phyloP scores from a whole-genome alignment of 2,797 vertebrate genomes.

The Tragelaphus oryx region DNA sequence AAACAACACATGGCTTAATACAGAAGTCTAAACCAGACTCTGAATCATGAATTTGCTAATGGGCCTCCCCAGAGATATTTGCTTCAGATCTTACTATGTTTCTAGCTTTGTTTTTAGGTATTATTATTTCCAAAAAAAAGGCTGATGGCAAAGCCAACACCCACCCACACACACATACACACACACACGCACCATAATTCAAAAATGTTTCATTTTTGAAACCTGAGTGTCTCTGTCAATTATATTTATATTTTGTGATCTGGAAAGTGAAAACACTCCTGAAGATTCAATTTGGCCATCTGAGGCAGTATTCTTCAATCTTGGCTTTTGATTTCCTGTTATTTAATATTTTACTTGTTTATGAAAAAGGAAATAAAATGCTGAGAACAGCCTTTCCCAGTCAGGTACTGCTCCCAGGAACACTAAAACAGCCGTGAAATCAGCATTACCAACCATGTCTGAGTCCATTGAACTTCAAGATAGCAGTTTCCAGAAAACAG shows the following conservation, averaged over 20 bases:
- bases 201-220: neutral
- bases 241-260: neutral
- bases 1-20: constrained; percentile 29
- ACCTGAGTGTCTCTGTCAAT: neutral
- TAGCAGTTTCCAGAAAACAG: neutral
- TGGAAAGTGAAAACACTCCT: neutral
- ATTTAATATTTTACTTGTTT: constrained; percentile 1
- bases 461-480: neutral
- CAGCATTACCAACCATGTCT: neutral
- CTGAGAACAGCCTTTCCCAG: neutral
- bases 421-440: neutral
- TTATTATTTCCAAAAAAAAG: neutral
- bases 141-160: neutral
- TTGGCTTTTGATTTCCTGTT: neutral
- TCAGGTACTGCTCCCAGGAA: neutral
- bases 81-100: neutral
- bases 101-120: constrained; percentile 12
- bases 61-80: neutral
- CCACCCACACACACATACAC: neutral
- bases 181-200: neutral
- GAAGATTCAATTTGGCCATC: neutral
- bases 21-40: neutral
- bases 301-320: neutral
- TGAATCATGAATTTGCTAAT: neutral
- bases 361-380: constrained; percentile 14